Base-by-base conservation (phyloP, 2,113 vertebrate species). In the Cyprichromis sp. region DNA sequence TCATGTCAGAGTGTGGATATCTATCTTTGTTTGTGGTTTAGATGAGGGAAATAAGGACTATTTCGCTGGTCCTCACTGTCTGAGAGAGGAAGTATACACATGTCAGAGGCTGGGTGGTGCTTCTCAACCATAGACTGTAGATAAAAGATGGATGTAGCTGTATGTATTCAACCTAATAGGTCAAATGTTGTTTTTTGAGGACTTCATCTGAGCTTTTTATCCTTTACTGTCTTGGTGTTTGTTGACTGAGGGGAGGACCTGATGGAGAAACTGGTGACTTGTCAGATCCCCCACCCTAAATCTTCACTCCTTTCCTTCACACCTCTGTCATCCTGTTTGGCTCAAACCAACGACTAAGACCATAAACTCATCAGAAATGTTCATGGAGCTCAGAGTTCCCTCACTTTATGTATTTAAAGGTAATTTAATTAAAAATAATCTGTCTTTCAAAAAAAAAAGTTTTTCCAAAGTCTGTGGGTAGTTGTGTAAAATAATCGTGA, bases 201-300 rank as follows among this genome's bases (percentile, higher is more conserved):
- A 16, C n/a, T 42, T 42, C 5, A 76, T 29, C 38, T 45, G 68
- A 26, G 5, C 40, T 47, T 76, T 12, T 45, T 1, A 7, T 26
- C 42, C 40, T 19, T 17, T 42, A 1, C n/a, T 21, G n/a, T 42
- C 66, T 71, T 38, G n/a, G 36, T 68, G 66, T 71, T 71, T 71
- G n/a, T 0, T 71, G 2, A 68, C 36, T 40, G 36, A 68, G 63
- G 19, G 63, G 63, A 21, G 11, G 34, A 38, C 12, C n/a, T 71
- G 36, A 42, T 31, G 10, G 0, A 0, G 12, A 71, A 42, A 66
- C 34, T 38, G 11, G 7, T 13, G 63, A 14, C 34, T 21, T 68
- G 19, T 68, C 63, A 68, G 11, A 38, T 16, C 36, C n/a, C 8
- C 38, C 66, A 3, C 8, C 8, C 66, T 71, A 16, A 42, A 71